phyloP scores from a whole-genome alignment of 2,797 vertebrate genomes.

The Dendrocincla tyrannina region DNA sequence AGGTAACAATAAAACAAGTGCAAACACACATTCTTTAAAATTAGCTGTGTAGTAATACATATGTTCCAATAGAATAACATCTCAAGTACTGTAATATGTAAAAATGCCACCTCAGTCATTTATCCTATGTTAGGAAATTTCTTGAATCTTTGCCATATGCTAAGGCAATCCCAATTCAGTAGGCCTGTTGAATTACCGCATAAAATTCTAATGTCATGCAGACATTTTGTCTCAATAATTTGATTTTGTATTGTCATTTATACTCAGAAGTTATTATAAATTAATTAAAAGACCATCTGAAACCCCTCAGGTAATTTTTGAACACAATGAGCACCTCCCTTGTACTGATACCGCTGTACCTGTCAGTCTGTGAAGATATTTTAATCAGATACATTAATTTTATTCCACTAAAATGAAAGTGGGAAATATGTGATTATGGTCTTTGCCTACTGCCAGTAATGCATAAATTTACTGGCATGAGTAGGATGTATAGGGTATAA shows the following conservation, averaged over 20 bases:
- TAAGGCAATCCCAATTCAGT: neutral
- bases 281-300: constrained; percentile 57
- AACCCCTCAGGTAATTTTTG: constrained; percentile 54
- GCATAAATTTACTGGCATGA: constrained; percentile 11
- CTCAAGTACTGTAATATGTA: neutral
- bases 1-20: neutral
- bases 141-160: neutral
- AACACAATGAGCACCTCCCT: neutral
- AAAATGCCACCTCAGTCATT: accelerated
- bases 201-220: neutral
- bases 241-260: constrained; percentile 28
- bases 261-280: constrained; percentile 40
- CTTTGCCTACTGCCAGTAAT: neutral
- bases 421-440: neutral
- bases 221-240: constrained; percentile 28
- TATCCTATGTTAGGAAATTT: neutral
- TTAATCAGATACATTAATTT: constrained; percentile 54
- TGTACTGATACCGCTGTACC: neutral
- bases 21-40: neutral
- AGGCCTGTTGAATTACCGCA: neutral
- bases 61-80: neutral
- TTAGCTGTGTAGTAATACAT: neutral
- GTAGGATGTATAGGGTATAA: neutral
- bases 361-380: constrained; percentile 35
- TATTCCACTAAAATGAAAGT: neutral